Evolutionary conservation across 2,888 invertebrate genomes (phyloP).

Genomic region (Andrena hattorfiana): DNA sequence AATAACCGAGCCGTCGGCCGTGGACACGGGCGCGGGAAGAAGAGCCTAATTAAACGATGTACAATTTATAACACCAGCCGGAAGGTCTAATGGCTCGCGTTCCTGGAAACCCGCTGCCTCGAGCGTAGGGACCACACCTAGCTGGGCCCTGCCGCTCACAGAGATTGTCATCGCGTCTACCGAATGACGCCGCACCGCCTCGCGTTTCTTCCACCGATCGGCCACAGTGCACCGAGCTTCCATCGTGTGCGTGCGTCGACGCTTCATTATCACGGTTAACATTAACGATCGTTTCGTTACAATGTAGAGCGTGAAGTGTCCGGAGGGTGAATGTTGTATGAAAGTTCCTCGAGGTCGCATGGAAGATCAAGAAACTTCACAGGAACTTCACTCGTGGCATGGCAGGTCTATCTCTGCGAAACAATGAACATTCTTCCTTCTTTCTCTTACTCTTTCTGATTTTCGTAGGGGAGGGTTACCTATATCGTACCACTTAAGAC

Average conservation of each 20-base stretch:
- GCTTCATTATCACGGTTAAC: conserved; percentile 11
- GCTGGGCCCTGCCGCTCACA: conserved; percentile 73
- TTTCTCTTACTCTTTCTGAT: no score
- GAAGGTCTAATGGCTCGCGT: conserved; percentile 85
- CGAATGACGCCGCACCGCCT: conserved; percentile 65
- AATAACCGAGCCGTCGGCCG: conserved; percentile 74
- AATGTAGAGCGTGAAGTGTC: no score
- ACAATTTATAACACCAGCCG: conserved; percentile 85
- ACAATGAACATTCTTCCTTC: no score
- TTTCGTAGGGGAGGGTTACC: no score
- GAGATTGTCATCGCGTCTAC: conserved; percentile 82
- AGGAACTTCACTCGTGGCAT: no score
- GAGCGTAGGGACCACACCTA: conserved; percentile 84
- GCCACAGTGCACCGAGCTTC: conserved; percentile 16
- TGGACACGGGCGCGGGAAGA: conserved; percentile 70
- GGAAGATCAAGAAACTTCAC: no score
- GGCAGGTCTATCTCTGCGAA: no score
- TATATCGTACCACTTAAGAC: no score
- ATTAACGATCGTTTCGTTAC: conserved; percentile 8
- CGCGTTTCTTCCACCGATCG: conserved; percentile 24
- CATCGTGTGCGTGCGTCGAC: background rate
- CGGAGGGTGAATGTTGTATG: background rate
- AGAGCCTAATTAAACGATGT: conserved; percentile 85
- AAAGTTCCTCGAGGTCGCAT: background rate
- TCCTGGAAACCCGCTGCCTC: conserved; percentile 83